phyloP scores from a whole-genome alignment of 2,113 vertebrate species.

The Xenopus laevis region DNA sequence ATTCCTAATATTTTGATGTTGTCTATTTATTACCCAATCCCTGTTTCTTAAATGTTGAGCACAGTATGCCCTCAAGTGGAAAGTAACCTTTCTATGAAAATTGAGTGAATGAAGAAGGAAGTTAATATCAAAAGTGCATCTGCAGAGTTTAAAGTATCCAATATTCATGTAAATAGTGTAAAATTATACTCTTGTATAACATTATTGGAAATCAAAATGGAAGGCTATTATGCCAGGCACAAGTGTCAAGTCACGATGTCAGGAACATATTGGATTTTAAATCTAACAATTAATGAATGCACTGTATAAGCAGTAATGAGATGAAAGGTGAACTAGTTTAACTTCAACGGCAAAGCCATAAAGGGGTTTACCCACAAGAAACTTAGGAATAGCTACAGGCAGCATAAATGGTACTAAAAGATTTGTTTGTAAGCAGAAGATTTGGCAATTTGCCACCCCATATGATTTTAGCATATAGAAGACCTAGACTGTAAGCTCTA shows the following conservation, averaged over 20 bases:
- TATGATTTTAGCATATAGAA: too few species aligned
- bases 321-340: background rate
- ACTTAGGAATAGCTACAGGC: too few species aligned
- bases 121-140: background rate
- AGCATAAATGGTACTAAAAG: too few species aligned
- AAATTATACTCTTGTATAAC: background rate
- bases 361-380: background rate
- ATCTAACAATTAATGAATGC: background rate
- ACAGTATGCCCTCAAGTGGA: background rate
- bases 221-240: conserved; percentile 1
- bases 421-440: background rate
- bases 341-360: background rate
- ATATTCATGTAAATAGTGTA: conserved; percentile 5
- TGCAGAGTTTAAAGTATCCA: background rate
- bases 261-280: conserved; percentile 1
- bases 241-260: background rate
- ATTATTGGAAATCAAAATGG: background rate
- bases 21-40: background rate
- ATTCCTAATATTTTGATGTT: background rate
- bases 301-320: background rate
- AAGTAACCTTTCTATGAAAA: conserved; percentile 24
- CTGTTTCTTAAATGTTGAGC: background rate
- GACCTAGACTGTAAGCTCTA: too few species aligned
- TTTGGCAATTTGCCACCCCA: too few species aligned
- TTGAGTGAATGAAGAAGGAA: background rate